Evolutionary conservation across 2,888 invertebrate genomes (phyloP).

Genomic region (Melieria picta): DNA sequence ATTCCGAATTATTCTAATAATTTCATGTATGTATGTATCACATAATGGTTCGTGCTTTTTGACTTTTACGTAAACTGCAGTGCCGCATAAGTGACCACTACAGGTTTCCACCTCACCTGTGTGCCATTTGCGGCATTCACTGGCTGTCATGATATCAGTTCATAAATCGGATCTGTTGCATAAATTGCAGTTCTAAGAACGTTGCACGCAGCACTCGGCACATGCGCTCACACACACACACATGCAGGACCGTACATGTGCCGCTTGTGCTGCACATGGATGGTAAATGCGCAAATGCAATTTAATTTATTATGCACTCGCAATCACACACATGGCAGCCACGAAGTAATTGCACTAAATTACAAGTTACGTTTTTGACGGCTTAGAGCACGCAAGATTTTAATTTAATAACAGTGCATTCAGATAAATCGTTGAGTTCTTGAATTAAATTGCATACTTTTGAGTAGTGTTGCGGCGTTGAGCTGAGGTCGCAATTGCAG

Average conservation of each 20-base stretch:
- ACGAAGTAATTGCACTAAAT: conserved; percentile 43
- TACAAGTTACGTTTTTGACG: conserved; percentile 44
- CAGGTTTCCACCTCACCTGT: too few relatives aligned
- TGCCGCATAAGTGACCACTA: too few relatives aligned
- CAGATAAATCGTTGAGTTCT: conserved; percentile 44
- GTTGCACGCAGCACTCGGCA: too few relatives aligned
- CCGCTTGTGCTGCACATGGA: not conserved
- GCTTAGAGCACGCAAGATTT: conserved; percentile 44
- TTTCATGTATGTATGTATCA: too few relatives aligned
- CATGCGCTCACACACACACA: too few relatives aligned
- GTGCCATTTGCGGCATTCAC: too few relatives aligned
- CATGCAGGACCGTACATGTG: not conserved
- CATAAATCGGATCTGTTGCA: too few relatives aligned
- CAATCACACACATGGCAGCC: conserved; percentile 13
- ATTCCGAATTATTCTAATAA: too few relatives aligned
- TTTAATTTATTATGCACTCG: conserved; percentile 31
- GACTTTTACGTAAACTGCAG: too few relatives aligned
- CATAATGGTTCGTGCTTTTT: too few relatives aligned
- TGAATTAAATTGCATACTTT: conserved; percentile 35
- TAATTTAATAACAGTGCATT: conserved; percentile 41
- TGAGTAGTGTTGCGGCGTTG: conserved; percentile 12
- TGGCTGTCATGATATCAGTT: too few relatives aligned
- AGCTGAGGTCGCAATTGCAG: not conserved
- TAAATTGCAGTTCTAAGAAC: conserved; percentile 1
- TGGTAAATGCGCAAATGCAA: conserved; percentile 25